These are phyloP conservation scores for Anaspis maculata DNA, from an alignment of 2,888 invertebrate species.

Conservation along the genomic window DNA sequence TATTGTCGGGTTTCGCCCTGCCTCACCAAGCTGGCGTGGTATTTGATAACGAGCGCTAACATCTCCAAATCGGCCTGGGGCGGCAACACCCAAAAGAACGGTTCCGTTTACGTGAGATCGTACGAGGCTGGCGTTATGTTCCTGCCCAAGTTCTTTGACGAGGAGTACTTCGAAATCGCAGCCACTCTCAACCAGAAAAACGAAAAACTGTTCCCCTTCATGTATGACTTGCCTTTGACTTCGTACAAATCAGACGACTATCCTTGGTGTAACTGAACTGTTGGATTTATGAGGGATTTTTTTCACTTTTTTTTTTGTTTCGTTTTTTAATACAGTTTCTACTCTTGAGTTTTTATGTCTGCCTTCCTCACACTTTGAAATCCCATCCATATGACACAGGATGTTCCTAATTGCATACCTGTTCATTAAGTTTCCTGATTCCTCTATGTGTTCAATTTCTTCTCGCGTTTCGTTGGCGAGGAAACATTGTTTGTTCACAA, in stretches of 20 bases:
- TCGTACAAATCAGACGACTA: background rate
- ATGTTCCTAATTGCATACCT: no score
- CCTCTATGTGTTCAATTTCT: no score
- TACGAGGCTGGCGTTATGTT: conserved; percentile 90
- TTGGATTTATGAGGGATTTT: no score
- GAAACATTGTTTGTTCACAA: no score
- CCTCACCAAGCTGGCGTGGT: conserved; percentile 64
- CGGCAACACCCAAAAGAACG: conserved; percentile 52
- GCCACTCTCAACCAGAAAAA: conserved; percentile 24
- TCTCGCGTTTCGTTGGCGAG: no score
- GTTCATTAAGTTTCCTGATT: no score
- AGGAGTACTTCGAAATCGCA: conserved; percentile 41
- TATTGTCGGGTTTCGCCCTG: conserved; percentile 73
- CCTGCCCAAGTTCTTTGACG: conserved; percentile 73
- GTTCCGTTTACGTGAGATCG: conserved; percentile 62
- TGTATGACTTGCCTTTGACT: conserved; percentile 74
- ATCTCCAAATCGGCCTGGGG: conserved; percentile 98
- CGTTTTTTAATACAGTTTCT: no score
- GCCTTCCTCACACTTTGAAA: no score
- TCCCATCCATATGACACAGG: no score
- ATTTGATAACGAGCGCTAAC: conserved; percentile 86
- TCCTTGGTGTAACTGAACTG: conserved; percentile 1
- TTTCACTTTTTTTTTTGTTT: no score
- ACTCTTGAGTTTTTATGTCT: no score
- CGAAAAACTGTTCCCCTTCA: conserved; percentile 52